Evolutionary conservation across 2,113 vertebrate genomes (phyloP).

Genomic region (Genyomyrus donnyi): DNA sequence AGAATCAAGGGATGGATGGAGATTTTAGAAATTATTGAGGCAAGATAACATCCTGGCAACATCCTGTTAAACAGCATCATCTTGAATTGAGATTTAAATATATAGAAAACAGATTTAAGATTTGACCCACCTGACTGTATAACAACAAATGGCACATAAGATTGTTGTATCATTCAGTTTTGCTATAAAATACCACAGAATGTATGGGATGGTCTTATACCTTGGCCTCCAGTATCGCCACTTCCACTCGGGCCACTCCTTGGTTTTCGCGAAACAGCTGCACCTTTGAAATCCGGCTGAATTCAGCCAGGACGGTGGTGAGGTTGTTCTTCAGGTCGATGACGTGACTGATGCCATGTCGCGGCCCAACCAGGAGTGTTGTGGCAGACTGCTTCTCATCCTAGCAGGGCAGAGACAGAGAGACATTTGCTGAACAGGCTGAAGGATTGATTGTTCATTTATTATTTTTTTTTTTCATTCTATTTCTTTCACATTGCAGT

Average conservation of each 20-base stretch:
- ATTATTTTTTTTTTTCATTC: background rate
- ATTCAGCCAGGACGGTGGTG: conserved; percentile 91
- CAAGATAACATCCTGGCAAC: background rate
- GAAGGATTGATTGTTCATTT: background rate
- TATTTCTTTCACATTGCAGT: background rate
- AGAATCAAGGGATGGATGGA: conserved; percentile 29
- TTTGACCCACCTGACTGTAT: background rate
- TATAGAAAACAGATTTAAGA: background rate
- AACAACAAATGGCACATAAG: background rate
- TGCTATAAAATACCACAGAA: background rate
- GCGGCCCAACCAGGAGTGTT: conserved; percentile 86
- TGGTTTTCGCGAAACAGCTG: conserved; percentile 94
- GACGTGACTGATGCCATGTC: conserved; percentile 95
- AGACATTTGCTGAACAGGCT: background rate
- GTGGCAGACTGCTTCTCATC: conserved; percentile 92
- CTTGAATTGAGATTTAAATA: background rate
- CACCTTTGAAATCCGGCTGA: conserved; percentile 90
- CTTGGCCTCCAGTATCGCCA: conserved; percentile 90
- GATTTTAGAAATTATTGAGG: background rate
- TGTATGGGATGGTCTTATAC: conserved; percentile 47
- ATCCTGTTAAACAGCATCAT: background rate
- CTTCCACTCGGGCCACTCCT: conserved; percentile 89
- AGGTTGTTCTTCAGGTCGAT: conserved; percentile 98
- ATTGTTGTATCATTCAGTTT: background rate
- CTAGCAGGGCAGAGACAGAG: conserved; percentile 45